Evolutionary conservation across 2,113 vertebrate genomes (phyloP), one percentile per base, ranked within the genome.

Genomic region (Meriones unguiculatus): DNA sequence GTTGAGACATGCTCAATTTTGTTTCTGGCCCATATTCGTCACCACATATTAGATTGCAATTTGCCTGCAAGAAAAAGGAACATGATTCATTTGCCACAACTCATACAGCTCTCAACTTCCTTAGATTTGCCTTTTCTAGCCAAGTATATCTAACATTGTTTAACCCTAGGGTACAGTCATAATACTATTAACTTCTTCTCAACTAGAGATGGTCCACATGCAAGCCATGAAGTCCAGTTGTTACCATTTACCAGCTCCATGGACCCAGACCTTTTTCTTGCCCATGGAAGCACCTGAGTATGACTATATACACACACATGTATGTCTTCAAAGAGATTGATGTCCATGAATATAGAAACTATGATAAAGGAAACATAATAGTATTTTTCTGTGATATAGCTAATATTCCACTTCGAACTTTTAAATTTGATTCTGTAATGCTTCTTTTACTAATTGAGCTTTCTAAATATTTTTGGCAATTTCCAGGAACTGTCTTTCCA

Each of bases 41-140:
- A 0, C 98, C 98, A 77, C 99, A 99, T 57, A 99, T 98, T 80
- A 99, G 93, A 72, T 99, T 99, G 93, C 99, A 99, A 97, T 99
- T 99, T 14, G 99, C 98, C 99, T 99, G 52, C 13, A 3, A 50
- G 6, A 78, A 18, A 72, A 18, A 13, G 11, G 2, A 0, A 65
- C 13, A 89, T 41, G 54, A 59, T 84, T 94, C 24, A 35, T 76
- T 0, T 64, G 4, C 72, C 15, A 85, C 35, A 69, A 54, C 87
- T 50, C 77, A 6, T 24, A 80, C 7, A 50, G 57, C 25, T 84
- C 32, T 80, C 17, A 28, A 84, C 15, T 91, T 8, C 78, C 87
- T 35, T 22, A 73, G 2, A 78, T 62, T 84, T 59, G 38, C 46
- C 35, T 30, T 85, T 62, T 30, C 90, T 20, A 18, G 46, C 35